These are phyloP conservation scores for Drosophila recens DNA, from an alignment of 2,888 invertebrate species.

Conservation along the genomic window DNA sequence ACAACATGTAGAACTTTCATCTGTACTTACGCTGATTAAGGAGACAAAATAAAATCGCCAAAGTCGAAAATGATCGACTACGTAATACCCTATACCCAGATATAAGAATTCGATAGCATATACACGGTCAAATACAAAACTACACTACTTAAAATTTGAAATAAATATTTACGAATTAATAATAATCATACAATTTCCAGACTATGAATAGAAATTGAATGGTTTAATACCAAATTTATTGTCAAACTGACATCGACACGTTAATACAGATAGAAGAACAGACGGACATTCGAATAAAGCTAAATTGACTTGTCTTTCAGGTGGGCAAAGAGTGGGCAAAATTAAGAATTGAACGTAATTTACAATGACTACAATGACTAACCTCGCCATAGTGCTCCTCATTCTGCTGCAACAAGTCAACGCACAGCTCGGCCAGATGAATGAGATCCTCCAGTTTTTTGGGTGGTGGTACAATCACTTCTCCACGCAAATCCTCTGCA, in stretches of 20 bases:
- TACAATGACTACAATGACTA: conserved; percentile 81
- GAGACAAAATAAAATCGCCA: not conserved
- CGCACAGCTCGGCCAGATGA: conserved; percentile 98
- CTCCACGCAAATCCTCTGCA: conserved; percentile 92
- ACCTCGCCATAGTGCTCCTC: conserved; percentile 99
- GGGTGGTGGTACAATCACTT: conserved; percentile 91
- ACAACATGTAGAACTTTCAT: not conserved
- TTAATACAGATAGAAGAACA: not conserved
- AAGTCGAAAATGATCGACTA: not conserved
- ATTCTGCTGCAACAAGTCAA: conserved; percentile 99
- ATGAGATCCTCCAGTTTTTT: conserved; percentile 98
- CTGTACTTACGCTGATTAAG: conserved; percentile 1
- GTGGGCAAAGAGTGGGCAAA: conserved; percentile 2
- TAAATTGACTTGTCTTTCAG: not conserved
- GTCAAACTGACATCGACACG: not conserved
- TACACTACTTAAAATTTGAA: not conserved
- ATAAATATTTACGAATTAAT: not conserved
- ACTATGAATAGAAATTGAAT: not conserved
- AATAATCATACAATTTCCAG: not conserved
- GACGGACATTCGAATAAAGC: not conserved
- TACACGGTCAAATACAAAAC: not conserved
- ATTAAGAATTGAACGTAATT: not conserved
- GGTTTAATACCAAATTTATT: no score
- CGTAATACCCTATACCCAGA: not conserved
- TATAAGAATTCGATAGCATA: not conserved